A percentile compares a stretch with the other conserved stretches of the same genome.
Conservation (phyloP, 2,888 invertebrate species). For the Mimas tiliae region DNA sequence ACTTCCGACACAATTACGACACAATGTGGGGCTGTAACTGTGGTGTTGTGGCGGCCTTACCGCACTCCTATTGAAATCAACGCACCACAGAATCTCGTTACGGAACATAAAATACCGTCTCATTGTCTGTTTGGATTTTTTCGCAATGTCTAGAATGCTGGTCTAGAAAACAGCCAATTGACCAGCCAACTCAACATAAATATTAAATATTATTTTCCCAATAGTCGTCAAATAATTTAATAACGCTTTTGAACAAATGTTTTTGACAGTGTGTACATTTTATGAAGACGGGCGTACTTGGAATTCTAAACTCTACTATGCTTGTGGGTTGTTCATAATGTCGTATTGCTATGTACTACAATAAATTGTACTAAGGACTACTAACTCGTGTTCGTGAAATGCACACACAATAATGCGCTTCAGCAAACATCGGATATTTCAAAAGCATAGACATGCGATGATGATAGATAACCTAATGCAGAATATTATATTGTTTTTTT, state of each 20-base stretch:
- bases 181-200: too few species aligned
- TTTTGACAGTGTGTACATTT: neutral
- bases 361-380: neutral
- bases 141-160: conserved; percentile 52
- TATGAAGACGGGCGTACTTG: too few species aligned
- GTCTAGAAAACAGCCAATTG: neutral
- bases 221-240: neutral
- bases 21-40: conserved; percentile 66
- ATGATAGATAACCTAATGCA: too few species aligned
- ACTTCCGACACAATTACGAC: conserved; percentile 80
- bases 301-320: too few species aligned
- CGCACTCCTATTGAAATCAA: conserved; percentile 71
- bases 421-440: too few species aligned
- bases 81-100: conserved; percentile 74
- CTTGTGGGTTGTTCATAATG: too few species aligned
- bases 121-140: conserved; percentile 69
- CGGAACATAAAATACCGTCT: conserved; percentile 72
- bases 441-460: too few species aligned
- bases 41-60: conserved; percentile 61
- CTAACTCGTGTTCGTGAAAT: too few species aligned
- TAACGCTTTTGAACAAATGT: neutral
- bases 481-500: too few species aligned
- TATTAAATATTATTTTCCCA: neutral
- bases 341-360: too few species aligned
- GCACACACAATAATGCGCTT: too few species aligned